Evolutionary conservation across 2,113 vertebrate genomes (phyloP), one percentile per base, ranked within the genome.

Genomic region (Myrmophylax atrothorax): DNA sequence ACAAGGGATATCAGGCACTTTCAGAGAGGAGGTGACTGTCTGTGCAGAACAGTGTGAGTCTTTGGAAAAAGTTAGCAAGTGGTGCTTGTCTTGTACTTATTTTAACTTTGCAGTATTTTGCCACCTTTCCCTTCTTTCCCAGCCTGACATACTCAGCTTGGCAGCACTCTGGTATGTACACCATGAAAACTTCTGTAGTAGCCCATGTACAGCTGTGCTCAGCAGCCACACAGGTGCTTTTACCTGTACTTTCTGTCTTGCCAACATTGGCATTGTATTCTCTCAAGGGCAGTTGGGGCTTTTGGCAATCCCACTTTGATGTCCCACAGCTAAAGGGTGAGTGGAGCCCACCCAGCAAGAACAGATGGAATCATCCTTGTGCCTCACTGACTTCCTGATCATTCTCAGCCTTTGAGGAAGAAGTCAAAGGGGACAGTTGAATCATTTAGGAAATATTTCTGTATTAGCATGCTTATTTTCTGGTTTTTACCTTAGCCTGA

Each of bases 321-420:
- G 18, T 80, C 91, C 77, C 63, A 63, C 80, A 96, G 50, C 94
- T 92, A 76, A 73, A 82, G 18, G 10, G 7, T 40, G 42, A 84
- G 33, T 35, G 25, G 33, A 92, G 95, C 93, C 97, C 97, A 98
- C 96, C 93, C 97, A 97, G 53, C 26, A 58, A 93, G 96, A 95
- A 58, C 20, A 87, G 96, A 50, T 91, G 73, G 97, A 94, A 72
- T 82, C 73, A 82, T 80, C 47, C 29, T 72, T 50, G 37, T 60
- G 90, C 68, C 60, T 96, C 60, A 37, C 69, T 20, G 17, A 52
- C 50, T 96, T 94, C 79, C 56, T 60, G 50, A 59, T 89, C 74
- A 62, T 90, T 75, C 58, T 90, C 31, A 64, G 62, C 31, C 58
- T 87, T 79, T 88, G 76, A 92, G 64, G 56, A 88, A 62, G 68